A percentile compares a stretch with the other conserved stretches of the same genome.
phyloP scores from a whole-genome alignment of 2,113 vertebrate species.

The Cebidichthys violaceus region DNA sequence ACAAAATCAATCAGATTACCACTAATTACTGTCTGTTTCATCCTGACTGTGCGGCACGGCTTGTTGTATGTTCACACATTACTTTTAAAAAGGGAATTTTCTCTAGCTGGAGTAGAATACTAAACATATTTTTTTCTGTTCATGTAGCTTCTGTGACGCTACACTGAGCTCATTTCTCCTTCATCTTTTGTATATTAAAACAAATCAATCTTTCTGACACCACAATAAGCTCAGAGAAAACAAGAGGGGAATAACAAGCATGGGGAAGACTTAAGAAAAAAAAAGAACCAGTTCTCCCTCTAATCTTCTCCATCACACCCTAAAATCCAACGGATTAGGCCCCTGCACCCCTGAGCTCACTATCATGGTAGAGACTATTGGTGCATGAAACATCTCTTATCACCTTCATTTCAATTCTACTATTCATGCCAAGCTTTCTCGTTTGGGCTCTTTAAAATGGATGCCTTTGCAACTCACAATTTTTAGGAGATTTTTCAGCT shows the following conservation, averaged over 20 bases:
- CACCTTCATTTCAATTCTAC: constrained; percentile 75
- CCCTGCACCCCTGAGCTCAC: constrained; percentile 67
- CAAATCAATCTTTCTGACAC: constrained; percentile 66
- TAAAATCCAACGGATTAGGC: constrained; percentile 78
- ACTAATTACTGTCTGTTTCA: constrained; percentile 49
- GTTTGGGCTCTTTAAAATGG: constrained; percentile 48
- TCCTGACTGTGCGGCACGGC: not conserved
- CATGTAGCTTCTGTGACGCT: not conserved
- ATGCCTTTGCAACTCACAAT: constrained; percentile 2
- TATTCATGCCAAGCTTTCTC: constrained; percentile 59
- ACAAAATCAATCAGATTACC: constrained; percentile 54
- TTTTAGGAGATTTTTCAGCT: constrained; percentile 16
- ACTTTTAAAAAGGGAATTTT: constrained; percentile 8
- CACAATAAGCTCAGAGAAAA: constrained; percentile 49
- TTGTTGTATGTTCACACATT: constrained; percentile 19
- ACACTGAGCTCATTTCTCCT: constrained; percentile 3
- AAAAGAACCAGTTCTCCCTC: constrained; percentile 63
- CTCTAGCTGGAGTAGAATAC: not conserved
- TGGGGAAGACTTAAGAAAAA: constrained; percentile 38
- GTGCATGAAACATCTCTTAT: constrained; percentile 79
- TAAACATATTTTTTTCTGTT: constrained; percentile 31
- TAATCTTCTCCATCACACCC: constrained; percentile 78
- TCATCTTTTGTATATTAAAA: constrained; percentile 44
- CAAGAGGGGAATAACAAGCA: constrained; percentile 68
- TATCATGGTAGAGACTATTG: constrained; percentile 65